These are phyloP conservation scores for Chrysaora quinquecirrha DNA, from an alignment of 30 jellyfish, hydroid and myxozoan species.

Conservation along the genomic window DNA sequence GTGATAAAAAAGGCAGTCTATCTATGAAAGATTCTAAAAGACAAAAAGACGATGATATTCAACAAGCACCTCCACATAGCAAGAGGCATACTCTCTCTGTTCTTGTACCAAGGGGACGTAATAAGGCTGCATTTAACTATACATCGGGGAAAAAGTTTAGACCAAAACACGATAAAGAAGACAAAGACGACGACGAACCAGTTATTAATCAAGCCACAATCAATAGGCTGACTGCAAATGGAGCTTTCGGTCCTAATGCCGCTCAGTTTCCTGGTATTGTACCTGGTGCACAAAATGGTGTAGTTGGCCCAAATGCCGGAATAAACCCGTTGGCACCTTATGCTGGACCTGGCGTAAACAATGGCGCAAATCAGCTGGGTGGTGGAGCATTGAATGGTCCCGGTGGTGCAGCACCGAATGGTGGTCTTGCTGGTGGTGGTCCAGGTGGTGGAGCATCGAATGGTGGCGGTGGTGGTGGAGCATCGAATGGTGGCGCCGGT, in stretches of 20 bases:
- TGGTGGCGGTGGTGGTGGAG: conserved; percentile 1
- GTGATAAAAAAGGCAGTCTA: not conserved
- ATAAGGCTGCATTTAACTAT: conserved; percentile 46
- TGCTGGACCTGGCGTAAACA: conserved; percentile 29
- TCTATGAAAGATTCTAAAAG: not conserved
- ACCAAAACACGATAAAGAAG: conserved; percentile 54
- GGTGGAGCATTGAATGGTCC: conserved; percentile 22
- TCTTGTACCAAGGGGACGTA: conserved; percentile 67
- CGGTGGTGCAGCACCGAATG: conserved; percentile 17
- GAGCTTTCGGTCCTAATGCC: not conserved
- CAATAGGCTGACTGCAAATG: not conserved
- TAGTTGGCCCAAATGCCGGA: conserved; percentile 36
- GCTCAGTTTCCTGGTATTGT: not conserved
- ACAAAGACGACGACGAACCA: not conserved
- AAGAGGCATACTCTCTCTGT: conserved; percentile 50
- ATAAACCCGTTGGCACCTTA: conserved; percentile 42
- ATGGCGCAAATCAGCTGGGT: conserved; percentile 27
- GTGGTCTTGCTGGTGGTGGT: not conserved
- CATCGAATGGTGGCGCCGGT: not conserved
- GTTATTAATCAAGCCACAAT: not conserved
- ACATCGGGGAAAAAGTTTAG: conserved; percentile 51
- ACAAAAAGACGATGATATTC: not conserved
- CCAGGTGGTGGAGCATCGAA: not conserved
- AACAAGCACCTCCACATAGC: conserved; percentile 16
- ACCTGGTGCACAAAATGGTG: conserved; percentile 32